A percentile compares a stretch with the other conserved stretches of the same genome.
Conservation (phyloP, 2,797 vertebrate species). For the Rhinophrynus dorsalis region DNA sequence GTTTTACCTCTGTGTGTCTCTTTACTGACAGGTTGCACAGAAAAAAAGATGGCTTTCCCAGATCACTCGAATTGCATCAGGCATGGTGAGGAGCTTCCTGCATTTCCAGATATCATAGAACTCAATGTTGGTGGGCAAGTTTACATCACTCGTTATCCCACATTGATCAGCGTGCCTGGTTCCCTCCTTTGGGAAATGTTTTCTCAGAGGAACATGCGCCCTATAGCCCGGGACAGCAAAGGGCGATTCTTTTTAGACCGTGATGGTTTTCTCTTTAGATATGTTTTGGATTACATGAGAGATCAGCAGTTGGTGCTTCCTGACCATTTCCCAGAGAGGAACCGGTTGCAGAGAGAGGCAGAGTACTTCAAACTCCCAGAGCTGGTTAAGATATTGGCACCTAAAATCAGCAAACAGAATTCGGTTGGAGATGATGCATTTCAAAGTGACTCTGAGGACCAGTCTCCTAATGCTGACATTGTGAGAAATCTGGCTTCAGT, state of each 20-base stretch:
- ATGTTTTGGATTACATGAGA: constrained; percentile 88
- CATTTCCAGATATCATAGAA: constrained; percentile 84
- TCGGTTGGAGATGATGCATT: constrained; percentile 80
- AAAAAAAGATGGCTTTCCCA: constrained; percentile 79
- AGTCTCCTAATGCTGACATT: constrained; percentile 62
- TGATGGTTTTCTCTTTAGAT: constrained; percentile 92
- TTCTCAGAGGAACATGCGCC: constrained; percentile 71
- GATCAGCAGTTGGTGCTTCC: constrained; percentile 87
- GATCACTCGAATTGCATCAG: constrained; percentile 68
- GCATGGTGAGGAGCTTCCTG: constrained; percentile 66
- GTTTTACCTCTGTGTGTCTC: not conserved
- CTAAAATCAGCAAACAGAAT: constrained; percentile 80
- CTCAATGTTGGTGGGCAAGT: constrained; percentile 93
- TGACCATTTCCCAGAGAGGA: constrained; percentile 89
- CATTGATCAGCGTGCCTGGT: constrained; percentile 81
- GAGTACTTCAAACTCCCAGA: constrained; percentile 89
- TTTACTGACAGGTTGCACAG: constrained; percentile 24
- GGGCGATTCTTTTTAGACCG: constrained; percentile 90
- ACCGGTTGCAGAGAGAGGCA: constrained; percentile 84
- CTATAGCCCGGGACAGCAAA: constrained; percentile 86
- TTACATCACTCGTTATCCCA: constrained; percentile 86
- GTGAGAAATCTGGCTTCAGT: constrained; percentile 60
- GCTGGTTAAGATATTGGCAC: constrained; percentile 78
- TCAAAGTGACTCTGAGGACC: constrained; percentile 83
- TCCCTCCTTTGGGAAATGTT: constrained; percentile 91